phyloP scores from a whole-genome alignment of 2,888 invertebrate genomes.

The Uloborus plumipes region DNA sequence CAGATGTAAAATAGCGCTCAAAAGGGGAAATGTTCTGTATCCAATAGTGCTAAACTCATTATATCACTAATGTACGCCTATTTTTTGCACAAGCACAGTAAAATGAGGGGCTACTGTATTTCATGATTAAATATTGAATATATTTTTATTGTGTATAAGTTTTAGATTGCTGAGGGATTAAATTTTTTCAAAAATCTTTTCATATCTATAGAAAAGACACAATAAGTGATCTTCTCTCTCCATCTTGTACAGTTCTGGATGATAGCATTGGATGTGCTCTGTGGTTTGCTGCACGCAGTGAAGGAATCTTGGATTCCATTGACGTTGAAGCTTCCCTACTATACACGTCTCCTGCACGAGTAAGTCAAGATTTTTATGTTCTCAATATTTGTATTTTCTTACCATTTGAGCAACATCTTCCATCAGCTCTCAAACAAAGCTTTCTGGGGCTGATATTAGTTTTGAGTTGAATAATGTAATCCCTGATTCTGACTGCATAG shows the following conservation, averaged over 20 bases:
- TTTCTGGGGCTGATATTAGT: no score
- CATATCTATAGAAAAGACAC: conserved; percentile 20
- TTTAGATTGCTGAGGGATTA: background rate
- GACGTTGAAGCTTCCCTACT: conserved; percentile 58
- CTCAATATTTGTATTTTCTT: background rate
- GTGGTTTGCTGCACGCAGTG: conserved; percentile 93
- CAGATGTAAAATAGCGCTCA: no score
- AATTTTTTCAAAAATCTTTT: background rate
- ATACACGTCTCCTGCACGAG: conserved; percentile 75
- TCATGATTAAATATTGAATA: background rate
- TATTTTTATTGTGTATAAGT: background rate
- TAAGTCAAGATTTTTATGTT: conserved; percentile 69
- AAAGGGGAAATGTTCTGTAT: no score
- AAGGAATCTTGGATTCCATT: conserved; percentile 72
- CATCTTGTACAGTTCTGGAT: conserved; percentile 89
- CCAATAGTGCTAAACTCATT: no score
- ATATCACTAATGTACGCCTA: no score
- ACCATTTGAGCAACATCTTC: background rate
- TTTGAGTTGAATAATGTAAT: no score
- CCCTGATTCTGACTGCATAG: no score
- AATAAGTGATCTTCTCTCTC: conserved; percentile 86
- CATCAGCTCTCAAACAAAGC: no score
- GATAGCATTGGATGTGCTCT: conserved; percentile 93
- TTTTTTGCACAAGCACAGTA: no score
- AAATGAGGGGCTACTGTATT: no score